These are phyloP conservation scores for Biston stratarius DNA, from an alignment of 2,888 invertebrate species.

Conservation along the genomic window DNA sequence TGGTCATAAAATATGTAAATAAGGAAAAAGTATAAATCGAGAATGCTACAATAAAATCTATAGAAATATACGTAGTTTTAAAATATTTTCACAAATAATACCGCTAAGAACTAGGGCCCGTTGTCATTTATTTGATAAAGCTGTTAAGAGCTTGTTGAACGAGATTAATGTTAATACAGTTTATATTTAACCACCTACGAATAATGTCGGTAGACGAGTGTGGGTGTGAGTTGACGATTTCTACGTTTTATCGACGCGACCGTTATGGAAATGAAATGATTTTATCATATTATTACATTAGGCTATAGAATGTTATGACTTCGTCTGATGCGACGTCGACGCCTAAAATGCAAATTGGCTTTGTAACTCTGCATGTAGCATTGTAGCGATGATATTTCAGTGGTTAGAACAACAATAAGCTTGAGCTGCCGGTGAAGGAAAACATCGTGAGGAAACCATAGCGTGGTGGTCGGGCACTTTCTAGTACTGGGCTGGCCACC, in stretches of 20 bases:
- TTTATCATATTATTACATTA: conserved; percentile 20
- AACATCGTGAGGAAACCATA: too few relatives aligned
- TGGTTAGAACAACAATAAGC: too few relatives aligned
- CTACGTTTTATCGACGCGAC: conserved; percentile 18
- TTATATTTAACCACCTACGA: conserved; percentile 15
- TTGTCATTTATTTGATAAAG: conserved; percentile 3
- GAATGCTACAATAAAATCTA: too few relatives aligned
- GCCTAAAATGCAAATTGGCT: conserved; percentile 9
- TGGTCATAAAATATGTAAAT: too few relatives aligned
- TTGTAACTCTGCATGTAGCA: background rate
- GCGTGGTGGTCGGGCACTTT: too few relatives aligned
- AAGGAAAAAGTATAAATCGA: too few relatives aligned
- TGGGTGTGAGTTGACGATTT: conserved; percentile 27
- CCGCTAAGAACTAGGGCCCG: background rate
- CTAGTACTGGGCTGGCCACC: too few relatives aligned
- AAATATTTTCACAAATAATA: background rate
- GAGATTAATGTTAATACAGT: conserved; percentile 13
- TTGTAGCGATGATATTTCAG: background rate
- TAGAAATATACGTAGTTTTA: too few relatives aligned
- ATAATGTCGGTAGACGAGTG: conserved; percentile 26
- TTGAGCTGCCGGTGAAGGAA: too few relatives aligned
- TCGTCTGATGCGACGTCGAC: conserved; percentile 2
- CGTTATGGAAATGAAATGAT: conserved; percentile 28
- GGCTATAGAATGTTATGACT: conserved; percentile 12
- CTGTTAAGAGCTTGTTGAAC: conserved; percentile 5